A percentile compares a stretch with the other conserved stretches of the same genome.
Conservation (phyloP, 2,888 invertebrate species). For the Julus scanicus region DNA sequence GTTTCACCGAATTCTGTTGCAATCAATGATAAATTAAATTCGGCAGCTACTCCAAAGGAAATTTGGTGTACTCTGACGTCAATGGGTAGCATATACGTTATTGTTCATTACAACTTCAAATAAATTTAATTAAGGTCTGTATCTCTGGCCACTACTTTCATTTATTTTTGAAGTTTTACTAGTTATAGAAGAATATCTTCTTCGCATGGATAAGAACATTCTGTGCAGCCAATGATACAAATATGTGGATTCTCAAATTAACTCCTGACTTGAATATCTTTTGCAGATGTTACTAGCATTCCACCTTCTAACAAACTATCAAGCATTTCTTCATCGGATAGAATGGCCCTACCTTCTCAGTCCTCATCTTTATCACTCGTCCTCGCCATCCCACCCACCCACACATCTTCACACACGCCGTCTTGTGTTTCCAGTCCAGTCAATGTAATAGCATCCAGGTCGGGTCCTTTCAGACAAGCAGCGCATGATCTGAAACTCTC, state of each 20-base stretch:
- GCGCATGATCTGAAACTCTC: conserved; percentile 54
- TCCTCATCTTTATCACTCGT: conserved; percentile 55
- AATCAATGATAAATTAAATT: too few species aligned
- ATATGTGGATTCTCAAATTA: neutral
- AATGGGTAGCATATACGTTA: too few species aligned
- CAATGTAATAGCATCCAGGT: conserved; percentile 56
- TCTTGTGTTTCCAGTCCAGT: conserved; percentile 55
- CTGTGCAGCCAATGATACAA: neutral
- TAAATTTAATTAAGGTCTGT: neutral
- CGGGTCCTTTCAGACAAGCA: conserved; percentile 55
- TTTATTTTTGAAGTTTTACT: neutral
- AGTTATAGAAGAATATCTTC: neutral
- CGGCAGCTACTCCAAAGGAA: too few species aligned
- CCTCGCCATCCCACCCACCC: conserved; percentile 55
- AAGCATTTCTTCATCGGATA: conserved; percentile 50
- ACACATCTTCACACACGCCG: conserved; percentile 53
- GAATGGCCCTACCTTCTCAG: conserved; percentile 43
- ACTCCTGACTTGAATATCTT: neutral
- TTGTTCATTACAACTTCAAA: too few species aligned
- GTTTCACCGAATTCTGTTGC: neutral
- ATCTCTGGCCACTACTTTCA: neutral
- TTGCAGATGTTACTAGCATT: conserved; percentile 53
- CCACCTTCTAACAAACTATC: conserved; percentile 53
- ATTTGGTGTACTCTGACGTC: too few species aligned
- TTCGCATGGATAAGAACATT: neutral